A percentile compares a stretch with the other conserved stretches of the same genome.
phyloP scores from a whole-genome alignment of 2,113 vertebrate species.

The Aplodontia rufa region DNA sequence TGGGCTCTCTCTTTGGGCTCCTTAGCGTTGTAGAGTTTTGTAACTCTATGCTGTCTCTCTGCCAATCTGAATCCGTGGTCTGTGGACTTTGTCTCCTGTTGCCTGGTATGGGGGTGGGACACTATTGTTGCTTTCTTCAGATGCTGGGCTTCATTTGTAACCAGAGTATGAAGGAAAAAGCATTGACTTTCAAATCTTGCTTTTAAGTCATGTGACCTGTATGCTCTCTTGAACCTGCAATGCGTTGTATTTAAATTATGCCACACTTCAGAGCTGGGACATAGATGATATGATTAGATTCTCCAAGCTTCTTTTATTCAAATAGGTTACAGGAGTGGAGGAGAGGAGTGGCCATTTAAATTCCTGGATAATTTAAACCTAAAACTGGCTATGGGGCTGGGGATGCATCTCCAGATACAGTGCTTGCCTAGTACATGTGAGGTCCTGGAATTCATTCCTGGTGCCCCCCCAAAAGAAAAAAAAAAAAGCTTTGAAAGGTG shows the following conservation, averaged over 20 bases:
- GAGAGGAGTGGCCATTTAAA: background rate
- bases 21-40: background rate
- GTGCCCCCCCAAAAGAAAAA: too few species aligned
- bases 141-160: constrained; percentile 42
- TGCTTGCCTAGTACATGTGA: background rate
- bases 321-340: background rate
- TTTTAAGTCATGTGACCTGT: background rate
- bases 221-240: background rate
- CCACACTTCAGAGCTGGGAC: background rate
- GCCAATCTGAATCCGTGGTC: background rate
- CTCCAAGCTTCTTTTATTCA: constrained; percentile 23
- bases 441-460: background rate
- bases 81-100: background rate
- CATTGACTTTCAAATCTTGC: constrained; percentile 11
- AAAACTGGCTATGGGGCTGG: background rate
- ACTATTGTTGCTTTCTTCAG: background rate
- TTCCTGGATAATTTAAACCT: background rate
- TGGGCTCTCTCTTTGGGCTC: background rate
- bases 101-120: rapidly evolving
- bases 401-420: too few species aligned
- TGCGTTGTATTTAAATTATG: constrained; percentile 38
- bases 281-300: background rate
- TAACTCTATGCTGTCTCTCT: background rate
- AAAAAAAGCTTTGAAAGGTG: background rate
- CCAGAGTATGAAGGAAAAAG: background rate